Conservation (phyloP, 2,113 vertebrate genomes). For the Origma solitaria region DNA sequence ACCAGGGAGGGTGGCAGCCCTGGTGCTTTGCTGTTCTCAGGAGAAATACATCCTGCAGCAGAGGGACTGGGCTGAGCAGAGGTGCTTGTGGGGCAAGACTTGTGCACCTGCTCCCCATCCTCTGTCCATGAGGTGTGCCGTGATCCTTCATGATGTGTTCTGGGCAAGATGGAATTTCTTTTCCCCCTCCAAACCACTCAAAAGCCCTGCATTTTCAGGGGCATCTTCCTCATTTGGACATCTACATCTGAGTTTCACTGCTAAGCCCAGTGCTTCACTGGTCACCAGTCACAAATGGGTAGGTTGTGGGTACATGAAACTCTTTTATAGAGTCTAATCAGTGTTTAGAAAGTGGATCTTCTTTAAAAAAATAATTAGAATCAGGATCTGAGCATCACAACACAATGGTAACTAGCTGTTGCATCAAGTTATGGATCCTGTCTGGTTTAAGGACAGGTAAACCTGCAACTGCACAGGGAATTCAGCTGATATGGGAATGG, state of each 20-base stretch:
- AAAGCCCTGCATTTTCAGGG: background rate
- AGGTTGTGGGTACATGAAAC: background rate
- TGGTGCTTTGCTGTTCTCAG: background rate
- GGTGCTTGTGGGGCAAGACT: background rate
- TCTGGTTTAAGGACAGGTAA: background rate
- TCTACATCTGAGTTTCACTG: background rate
- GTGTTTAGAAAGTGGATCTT: background rate
- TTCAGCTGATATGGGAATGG: background rate
- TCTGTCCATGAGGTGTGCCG: background rate
- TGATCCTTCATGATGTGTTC: background rate
- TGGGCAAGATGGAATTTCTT: background rate
- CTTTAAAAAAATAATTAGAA: background rate
- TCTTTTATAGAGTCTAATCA: background rate
- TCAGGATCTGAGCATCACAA: background rate
- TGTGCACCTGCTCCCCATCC: background rate
- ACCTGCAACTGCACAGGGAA: background rate
- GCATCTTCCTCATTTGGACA: background rate
- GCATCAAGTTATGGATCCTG: background rate
- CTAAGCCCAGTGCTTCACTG: background rate
- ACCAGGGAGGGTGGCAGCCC: background rate
- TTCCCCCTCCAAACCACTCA: background rate
- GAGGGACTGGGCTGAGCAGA: background rate
- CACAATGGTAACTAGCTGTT: background rate
- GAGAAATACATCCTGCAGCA: rapidly evolving
- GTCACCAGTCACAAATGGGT: background rate